These are phyloP conservation scores for Ophioninae sp. DNA, from an alignment of 2,888 invertebrate species.

Conservation along the genomic window DNA sequence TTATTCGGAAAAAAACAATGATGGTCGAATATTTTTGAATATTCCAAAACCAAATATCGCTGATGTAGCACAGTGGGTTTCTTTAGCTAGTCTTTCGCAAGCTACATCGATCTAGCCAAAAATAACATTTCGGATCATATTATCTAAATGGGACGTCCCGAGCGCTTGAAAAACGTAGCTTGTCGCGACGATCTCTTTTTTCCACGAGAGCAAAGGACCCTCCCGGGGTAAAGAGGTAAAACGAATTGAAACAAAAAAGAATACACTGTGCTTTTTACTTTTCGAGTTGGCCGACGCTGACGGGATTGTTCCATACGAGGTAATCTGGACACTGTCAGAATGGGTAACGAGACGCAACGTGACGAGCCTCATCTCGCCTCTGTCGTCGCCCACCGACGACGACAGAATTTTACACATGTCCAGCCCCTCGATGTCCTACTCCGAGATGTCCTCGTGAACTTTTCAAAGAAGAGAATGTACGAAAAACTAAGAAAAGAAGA, in stretches of 20 bases:
- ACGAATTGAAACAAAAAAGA: neutral
- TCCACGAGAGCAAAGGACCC: too few relatives aligned
- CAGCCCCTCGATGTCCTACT: slow-evolving; percentile 69
- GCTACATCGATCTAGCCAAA: too few relatives aligned
- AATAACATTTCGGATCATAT: too few relatives aligned
- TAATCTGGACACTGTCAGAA: slow-evolving; percentile 70
- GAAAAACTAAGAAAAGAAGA: neutral
- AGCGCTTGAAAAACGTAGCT: too few relatives aligned
- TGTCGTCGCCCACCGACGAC: slow-evolving; percentile 60
- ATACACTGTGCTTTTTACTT: slow-evolving; percentile 29
- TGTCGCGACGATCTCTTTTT: too few relatives aligned
- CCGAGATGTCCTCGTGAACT: slow-evolving; percentile 71
- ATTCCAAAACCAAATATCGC: too few relatives aligned
- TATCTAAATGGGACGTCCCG: too few relatives aligned
- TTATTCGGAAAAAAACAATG: too few relatives aligned
- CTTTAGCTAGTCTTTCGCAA: too few relatives aligned
- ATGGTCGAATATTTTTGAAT: too few relatives aligned
- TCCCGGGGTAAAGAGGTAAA: neutral
- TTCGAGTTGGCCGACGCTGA: slow-evolving; percentile 67
- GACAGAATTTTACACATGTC: slow-evolving; percentile 66
- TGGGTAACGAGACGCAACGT: slow-evolving; percentile 63
- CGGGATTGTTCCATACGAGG: slow-evolving; percentile 65
- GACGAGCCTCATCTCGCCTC: slow-evolving; percentile 32
- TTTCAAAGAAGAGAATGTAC: slow-evolving; percentile 4
- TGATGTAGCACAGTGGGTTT: too few relatives aligned